phyloP scores from a whole-genome alignment of 2,797 vertebrate genomes.

The Anolis apletophallus region DNA sequence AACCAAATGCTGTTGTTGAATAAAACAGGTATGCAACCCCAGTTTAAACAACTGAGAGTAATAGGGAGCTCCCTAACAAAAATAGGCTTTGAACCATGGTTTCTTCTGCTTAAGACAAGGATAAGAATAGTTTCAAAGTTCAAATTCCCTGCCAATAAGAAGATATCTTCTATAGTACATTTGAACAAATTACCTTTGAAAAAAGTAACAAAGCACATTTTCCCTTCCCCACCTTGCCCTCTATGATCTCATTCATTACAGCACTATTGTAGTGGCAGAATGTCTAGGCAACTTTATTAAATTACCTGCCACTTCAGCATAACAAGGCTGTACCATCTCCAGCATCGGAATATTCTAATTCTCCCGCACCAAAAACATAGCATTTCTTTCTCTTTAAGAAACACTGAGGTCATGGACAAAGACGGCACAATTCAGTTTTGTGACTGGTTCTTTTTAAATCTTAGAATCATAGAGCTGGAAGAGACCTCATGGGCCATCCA shows the following conservation, averaged over 20 bases:
- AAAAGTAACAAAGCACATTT: slow-evolving; percentile 17
- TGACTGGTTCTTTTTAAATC: slow-evolving; percentile 50
- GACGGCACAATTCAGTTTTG: slow-evolving; percentile 9
- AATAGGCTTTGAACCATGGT: neutral
- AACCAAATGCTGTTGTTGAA: neutral
- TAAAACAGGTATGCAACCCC: neutral
- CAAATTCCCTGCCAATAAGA: slow-evolving; percentile 24
- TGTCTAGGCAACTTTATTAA: slow-evolving; percentile 28
- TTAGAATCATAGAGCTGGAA: no score
- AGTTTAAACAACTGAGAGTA: neutral
- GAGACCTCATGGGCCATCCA: no score
- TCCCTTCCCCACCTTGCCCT: slow-evolving; percentile 29
- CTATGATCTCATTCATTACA: slow-evolving; percentile 9
- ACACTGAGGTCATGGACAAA: slow-evolving; percentile 25
- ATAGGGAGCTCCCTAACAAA: slow-evolving; percentile 17
- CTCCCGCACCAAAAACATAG: slow-evolving; percentile 48
- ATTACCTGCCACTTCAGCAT: slow-evolving; percentile 23
- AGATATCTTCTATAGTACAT: neutral
- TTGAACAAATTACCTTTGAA: slow-evolving; percentile 41
- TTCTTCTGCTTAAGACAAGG: slow-evolving; percentile 3
- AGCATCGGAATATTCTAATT: neutral
- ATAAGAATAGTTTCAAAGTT: slow-evolving; percentile 2
- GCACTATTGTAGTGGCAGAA: slow-evolving; percentile 22
- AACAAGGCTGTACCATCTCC: neutral
- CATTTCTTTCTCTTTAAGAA: slow-evolving; percentile 40